Evolutionary conservation across 2,888 invertebrate genomes (phyloP), one percentile per base, ranked within the genome.

Genomic region (Brassicogethes aeneus): DNA sequence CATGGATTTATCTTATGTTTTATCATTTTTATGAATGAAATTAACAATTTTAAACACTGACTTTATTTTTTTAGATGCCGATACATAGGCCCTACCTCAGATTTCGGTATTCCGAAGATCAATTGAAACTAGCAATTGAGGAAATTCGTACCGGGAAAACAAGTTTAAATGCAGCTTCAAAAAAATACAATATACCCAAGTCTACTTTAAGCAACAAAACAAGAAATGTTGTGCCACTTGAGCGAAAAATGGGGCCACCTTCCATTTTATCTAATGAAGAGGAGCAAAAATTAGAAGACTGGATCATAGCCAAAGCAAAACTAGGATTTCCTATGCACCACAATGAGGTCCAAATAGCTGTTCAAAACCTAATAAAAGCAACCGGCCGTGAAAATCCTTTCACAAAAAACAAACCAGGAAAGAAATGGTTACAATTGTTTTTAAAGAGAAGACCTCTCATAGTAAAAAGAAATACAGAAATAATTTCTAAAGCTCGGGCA

Each of bases 391-490:
- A n/a, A n/a, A n/a, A n/a, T n/a, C n/a, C n/a, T n/a, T n/a, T 57
- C 36, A 48, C 31, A 17, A 42, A 53, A 14, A 41, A 50, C 16
- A 43, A 45, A 34, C 55, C 59, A 3, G 56, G 56, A 15, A 43
- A 47, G 36, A 56, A 53, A 39, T 59, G 58, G 56, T 38, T 54
- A 17, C 10, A 40, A 10, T 34, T 54, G 10, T 60, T 58, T 49
- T 39, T 59, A 8, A 43, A 48, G 42, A 43, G 57, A 36, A 48
- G 57, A 38, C 51, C 56, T 10, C 39, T 50, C 14, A 49, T 60
- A 31, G 34, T 41, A 2, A 40, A 50, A 37, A 39, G 46, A 43
- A 46, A 56, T 39, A 32, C 52, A 7, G 51, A 54, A 43, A 35
- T 51, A 1, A 42, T 58, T 34, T 54, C 55, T 2, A 55, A 51